Evolutionary conservation across 2,888 invertebrate genomes (phyloP).

Genomic region (Epistrophe grossulariae): DNA sequence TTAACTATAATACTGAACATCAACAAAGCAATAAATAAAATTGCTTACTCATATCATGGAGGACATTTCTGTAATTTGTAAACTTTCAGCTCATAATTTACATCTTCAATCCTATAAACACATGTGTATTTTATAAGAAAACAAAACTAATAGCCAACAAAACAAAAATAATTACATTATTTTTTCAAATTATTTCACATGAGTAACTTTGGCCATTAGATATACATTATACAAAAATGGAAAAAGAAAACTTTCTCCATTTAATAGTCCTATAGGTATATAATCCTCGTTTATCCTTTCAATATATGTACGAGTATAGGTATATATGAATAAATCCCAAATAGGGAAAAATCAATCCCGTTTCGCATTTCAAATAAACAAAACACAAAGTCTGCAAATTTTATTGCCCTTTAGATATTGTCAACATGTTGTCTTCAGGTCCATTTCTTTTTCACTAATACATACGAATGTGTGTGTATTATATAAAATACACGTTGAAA

Average conservation of each 20-base stretch:
- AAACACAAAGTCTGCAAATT: constrained; percentile 66
- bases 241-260: constrained; percentile 25
- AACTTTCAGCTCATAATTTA: constrained; percentile 14
- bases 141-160: constrained; percentile 25
- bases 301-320: too few species aligned
- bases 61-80: neutral
- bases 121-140: neutral
- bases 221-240: neutral
- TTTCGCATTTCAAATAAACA: constrained; percentile 64
- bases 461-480: neutral
- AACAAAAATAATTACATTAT: constrained; percentile 35
- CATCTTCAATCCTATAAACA: neutral
- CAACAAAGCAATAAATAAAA: neutral
- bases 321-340: constrained; percentile 32
- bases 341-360: constrained; percentile 64
- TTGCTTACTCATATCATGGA: constrained; percentile 4
- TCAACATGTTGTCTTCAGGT: constrained; percentile 56
- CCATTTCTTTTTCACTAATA: constrained; percentile 10
- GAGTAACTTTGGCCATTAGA: constrained; percentile 21
- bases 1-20: neutral
- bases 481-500: neutral
- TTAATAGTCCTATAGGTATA: constrained; percentile 9
- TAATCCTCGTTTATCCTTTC: neutral
- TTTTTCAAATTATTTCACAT: constrained; percentile 40
- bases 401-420: constrained; percentile 63